These are phyloP conservation scores for Vulpes ferrilata DNA, from an alignment of 2,113 vertebrate genomes.

Conservation along the genomic window DNA sequence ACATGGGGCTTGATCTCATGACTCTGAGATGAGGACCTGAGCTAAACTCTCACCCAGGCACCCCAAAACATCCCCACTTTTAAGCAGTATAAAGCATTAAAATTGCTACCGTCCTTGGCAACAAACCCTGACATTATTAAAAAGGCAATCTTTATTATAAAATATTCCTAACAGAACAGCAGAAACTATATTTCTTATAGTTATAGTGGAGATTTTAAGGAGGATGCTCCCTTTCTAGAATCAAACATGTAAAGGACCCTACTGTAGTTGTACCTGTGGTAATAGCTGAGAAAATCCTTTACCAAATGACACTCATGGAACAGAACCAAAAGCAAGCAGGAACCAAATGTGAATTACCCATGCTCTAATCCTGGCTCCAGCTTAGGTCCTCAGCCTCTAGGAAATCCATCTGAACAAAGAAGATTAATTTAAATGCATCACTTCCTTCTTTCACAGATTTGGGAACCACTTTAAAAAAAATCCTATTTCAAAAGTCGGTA, in stretches of 20 bases:
- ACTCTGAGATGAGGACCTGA: not conserved
- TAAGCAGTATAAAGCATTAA: not conserved
- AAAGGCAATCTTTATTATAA: not conserved
- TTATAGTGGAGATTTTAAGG: not conserved
- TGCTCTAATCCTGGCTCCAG: not conserved
- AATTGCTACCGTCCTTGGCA: not conserved
- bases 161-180: not conserved
- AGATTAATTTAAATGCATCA: constrained; percentile 36
- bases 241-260: not conserved
- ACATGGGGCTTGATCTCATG: not conserved
- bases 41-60: not conserved
- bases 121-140: not conserved
- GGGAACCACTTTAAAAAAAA: not conserved
- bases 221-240: not conserved
- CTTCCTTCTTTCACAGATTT: not conserved
- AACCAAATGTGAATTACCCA: not conserved
- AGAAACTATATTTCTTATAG: not conserved
- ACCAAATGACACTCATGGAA: not conserved
- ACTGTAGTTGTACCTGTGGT: not conserved
- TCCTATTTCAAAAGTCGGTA: not conserved
- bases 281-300: not conserved
- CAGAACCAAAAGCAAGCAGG: not conserved
- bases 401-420: not conserved
- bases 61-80: not conserved
- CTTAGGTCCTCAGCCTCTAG: not conserved